Percentiles rank a stretch among this genome's conserved stretches.
Conservation (phyloP, 1,140 invertebrate genomes). For the Papilio xuthus region DNA sequence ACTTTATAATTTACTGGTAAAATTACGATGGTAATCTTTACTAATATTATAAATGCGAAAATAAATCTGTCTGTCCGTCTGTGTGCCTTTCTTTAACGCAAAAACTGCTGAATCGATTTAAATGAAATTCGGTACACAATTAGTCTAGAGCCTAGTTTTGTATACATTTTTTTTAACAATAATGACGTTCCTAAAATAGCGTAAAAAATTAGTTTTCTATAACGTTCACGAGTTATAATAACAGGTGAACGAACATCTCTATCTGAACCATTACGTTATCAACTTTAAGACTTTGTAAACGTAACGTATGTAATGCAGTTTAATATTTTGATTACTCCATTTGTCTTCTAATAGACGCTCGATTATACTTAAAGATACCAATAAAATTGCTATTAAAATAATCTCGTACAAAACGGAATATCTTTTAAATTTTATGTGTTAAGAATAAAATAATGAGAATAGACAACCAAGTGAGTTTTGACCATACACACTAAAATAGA, state of each 20-base stretch:
- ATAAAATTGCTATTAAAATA: conserved; percentile 13
- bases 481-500: background rate
- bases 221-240: background rate
- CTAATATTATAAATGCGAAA: too few species aligned
- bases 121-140: too few species aligned
- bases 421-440: background rate
- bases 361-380: conserved; percentile 25
- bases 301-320: conserved; percentile 11
- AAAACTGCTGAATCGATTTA: too few species aligned
- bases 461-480: background rate
- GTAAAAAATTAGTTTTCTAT: background rate
- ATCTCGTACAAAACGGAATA: background rate
- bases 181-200: too few species aligned
- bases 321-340: conserved; percentile 29
- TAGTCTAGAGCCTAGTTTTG: too few species aligned
- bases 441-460: background rate
- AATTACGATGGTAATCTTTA: too few species aligned
- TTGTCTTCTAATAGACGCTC: conserved; percentile 12
- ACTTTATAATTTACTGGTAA: too few species aligned
- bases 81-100: too few species aligned
- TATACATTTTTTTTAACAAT: too few species aligned
- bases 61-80: too few species aligned
- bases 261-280: background rate
- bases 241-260: background rate
- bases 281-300: background rate